phyloP scores from a whole-genome alignment of 2,888 invertebrate species.

The Saturnia japonica region DNA sequence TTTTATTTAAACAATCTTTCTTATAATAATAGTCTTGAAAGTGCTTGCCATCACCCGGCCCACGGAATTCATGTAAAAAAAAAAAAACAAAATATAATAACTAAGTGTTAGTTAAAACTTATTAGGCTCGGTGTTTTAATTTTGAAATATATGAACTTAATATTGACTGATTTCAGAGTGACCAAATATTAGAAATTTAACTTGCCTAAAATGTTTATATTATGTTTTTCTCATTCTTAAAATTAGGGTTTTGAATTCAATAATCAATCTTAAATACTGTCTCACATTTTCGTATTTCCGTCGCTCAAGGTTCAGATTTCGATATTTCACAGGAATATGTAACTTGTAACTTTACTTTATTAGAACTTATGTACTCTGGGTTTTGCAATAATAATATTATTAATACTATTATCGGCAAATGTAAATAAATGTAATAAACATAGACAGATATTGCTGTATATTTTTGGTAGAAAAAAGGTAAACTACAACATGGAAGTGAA shows the following conservation, averaged over 20 bases:
- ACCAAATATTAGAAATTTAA: constrained; percentile 4
- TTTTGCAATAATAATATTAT: background rate
- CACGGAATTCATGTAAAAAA: no score
- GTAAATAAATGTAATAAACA: background rate
- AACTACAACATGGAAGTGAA: background rate
- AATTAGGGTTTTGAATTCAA: background rate
- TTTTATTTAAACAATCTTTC: no score
- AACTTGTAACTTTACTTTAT: no score
- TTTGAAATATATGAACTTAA: no score
- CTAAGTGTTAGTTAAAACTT: no score
- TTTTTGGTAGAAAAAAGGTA: background rate
- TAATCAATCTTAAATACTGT: background rate
- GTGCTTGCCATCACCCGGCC: no score
- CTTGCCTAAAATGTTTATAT: background rate
- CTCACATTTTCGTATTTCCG: background rate
- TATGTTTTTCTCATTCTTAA: background rate
- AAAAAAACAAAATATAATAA: no score
- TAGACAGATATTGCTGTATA: background rate
- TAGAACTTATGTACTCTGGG: background rate
- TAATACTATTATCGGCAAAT: no score
- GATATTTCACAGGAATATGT: no score
- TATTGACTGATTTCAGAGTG: background rate
- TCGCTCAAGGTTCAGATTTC: no score
- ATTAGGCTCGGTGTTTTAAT: no score
- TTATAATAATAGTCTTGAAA: background rate